A percentile compares a stretch with the other conserved stretches of the same genome.
Conservation (phyloP, 2,113 vertebrate species). For the Eurystomus gularis region DNA sequence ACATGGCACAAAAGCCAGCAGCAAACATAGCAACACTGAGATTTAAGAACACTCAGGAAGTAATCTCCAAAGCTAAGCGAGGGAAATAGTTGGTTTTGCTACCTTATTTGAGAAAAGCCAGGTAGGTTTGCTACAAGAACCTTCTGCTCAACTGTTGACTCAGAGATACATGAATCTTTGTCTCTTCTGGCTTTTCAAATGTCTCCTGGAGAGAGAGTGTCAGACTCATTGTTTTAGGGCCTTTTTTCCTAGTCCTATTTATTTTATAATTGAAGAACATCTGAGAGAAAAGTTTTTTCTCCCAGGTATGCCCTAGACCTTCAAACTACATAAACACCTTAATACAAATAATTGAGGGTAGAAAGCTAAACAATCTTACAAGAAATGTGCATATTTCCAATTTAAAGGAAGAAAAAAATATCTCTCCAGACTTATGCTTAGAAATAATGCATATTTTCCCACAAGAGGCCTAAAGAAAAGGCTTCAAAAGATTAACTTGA, state of each 20-base stretch:
- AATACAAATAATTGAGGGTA: neutral
- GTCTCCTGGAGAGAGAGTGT: neutral
- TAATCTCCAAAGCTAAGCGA: neutral
- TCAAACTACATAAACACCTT: neutral
- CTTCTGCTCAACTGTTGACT: neutral
- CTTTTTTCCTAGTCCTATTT: no score
- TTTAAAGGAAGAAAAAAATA: neutral
- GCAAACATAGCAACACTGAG: neutral
- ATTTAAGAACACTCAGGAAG: neutral
- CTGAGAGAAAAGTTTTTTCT: neutral
- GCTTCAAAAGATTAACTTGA: neutral
- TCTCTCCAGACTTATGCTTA: neutral
- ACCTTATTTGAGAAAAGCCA: neutral
- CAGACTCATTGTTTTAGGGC: no score
- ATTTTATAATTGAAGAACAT: neutral
- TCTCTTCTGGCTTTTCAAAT: neutral
- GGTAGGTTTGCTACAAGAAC: neutral
- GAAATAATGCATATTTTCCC: neutral
- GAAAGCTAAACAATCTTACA: neutral
- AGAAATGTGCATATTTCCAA: neutral
- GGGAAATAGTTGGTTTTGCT: neutral
- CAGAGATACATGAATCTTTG: neutral
- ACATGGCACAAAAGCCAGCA: conserved; percentile 7
- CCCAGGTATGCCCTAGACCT: neutral
- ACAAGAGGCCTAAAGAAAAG: neutral